Evolutionary conservation across 2,888 invertebrate genomes (phyloP).

Genomic region (Pyrochroa serraticornis): DNA sequence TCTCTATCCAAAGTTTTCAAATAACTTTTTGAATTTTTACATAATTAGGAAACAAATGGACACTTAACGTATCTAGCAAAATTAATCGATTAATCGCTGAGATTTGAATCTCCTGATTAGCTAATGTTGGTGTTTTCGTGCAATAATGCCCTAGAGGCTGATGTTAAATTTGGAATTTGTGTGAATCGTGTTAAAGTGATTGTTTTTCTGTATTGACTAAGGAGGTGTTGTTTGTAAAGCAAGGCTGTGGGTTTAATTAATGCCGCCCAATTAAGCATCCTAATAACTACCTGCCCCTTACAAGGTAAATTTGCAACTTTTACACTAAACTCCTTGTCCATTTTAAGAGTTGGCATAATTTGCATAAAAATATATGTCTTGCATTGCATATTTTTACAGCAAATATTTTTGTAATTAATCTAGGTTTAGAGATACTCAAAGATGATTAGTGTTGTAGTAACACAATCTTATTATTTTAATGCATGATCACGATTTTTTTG

Average conservation of each 20-base stretch:
- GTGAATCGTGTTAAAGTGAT: background rate
- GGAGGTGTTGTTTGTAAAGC: constrained; percentile 4
- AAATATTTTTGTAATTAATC: constrained; percentile 36
- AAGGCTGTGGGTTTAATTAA: constrained; percentile 27
- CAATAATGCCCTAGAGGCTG: background rate
- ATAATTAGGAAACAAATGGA: no score
- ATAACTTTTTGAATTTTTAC: no score
- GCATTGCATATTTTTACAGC: constrained; percentile 35
- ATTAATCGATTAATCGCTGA: no score
- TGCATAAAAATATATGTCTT: constrained; percentile 5
- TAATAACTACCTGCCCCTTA: background rate
- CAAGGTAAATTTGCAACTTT: background rate
- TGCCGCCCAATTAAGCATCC: constrained; percentile 20
- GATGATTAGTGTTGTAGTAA: no score
- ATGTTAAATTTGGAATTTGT: no score
- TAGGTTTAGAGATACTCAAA: background rate
- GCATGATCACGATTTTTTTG: no score
- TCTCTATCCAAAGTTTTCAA: background rate
- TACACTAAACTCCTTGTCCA: background rate
- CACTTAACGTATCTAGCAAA: no score
- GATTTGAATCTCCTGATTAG: no score
- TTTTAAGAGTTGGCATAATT: background rate
- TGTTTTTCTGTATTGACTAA: background rate
- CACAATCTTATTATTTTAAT: no score
- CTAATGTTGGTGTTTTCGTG: background rate